Percentiles rank a stretch among this genome's conserved stretches.
These are phyloP conservation scores for Cryptocheilus praepositus DNA, from an alignment of 2,888 invertebrate species.

Conservation along the genomic window DNA sequence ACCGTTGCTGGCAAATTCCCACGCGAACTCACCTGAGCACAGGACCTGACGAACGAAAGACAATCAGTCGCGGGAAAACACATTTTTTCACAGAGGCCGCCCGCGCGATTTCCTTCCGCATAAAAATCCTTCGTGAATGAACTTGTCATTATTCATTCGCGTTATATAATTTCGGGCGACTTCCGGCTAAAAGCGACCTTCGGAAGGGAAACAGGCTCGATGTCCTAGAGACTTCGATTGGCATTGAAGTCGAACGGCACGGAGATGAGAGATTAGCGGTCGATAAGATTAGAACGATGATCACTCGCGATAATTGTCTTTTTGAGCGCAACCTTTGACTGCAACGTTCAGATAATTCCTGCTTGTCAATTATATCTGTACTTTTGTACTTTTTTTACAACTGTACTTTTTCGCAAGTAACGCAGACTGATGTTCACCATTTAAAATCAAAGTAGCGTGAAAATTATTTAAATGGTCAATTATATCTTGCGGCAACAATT, in stretches of 20 bases:
- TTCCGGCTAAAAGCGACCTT: not conserved
- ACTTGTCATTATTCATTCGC: constrained; percentile 16
- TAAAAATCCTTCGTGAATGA: constrained; percentile 5
- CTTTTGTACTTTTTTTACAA: too few relatives aligned
- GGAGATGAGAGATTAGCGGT: not conserved
- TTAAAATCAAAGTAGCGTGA: too few relatives aligned
- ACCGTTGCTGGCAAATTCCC: constrained; percentile 80
- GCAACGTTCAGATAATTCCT: too few relatives aligned
- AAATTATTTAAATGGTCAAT: too few relatives aligned
- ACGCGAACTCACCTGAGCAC: constrained; percentile 80
- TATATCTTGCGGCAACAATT: too few relatives aligned
- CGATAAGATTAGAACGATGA: too few relatives aligned
- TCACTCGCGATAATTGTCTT: too few relatives aligned
- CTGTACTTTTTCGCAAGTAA: too few relatives aligned
- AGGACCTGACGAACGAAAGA: constrained; percentile 76
- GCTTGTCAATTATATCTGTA: too few relatives aligned
- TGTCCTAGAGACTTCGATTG: not conserved
- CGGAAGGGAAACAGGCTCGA: too few relatives aligned
- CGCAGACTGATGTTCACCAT: too few relatives aligned
- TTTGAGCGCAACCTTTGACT: too few relatives aligned
- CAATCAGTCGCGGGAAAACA: not conserved
- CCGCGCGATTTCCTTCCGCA: not conserved
- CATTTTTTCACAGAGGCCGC: not conserved
- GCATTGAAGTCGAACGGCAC: constrained; percentile 25
- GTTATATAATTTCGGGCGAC: constrained; percentile 1